phyloP scores from a whole-genome alignment of 2,113 vertebrate genomes.

The Otolemur garnettii region DNA sequence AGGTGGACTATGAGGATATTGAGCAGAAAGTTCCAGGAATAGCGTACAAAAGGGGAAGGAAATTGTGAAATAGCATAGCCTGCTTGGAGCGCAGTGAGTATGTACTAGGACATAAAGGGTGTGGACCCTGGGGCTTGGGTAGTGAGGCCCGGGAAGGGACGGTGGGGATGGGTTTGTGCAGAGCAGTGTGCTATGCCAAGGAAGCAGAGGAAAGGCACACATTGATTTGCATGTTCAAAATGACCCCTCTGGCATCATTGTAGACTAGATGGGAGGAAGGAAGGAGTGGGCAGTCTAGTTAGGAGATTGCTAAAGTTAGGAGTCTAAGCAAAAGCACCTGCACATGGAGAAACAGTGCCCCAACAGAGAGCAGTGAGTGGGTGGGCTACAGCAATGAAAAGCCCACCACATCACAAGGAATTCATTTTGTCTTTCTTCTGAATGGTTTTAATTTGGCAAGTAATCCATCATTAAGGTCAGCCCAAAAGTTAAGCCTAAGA shows the following conservation, averaged over 20 bases:
- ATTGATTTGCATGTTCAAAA: background rate
- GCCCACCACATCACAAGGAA: background rate
- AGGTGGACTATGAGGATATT: background rate
- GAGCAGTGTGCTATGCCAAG: background rate
- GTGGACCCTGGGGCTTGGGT: no score
- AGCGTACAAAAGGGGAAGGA: background rate
- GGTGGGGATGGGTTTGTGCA: background rate
- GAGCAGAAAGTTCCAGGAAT: background rate
- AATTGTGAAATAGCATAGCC: background rate
- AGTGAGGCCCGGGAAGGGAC: background rate
- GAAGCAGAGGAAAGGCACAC: background rate
- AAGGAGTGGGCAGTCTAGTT: background rate
- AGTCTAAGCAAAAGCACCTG: background rate
- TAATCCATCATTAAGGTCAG: background rate
- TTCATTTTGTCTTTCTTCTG: constrained; percentile 24
- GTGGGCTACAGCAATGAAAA: background rate
- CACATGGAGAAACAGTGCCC: background rate
- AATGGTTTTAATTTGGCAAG: constrained; percentile 39
- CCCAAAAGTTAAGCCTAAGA: background rate
- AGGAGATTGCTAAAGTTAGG: background rate
- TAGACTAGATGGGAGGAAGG: background rate
- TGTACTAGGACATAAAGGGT: background rate
- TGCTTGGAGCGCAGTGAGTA: fast-evolving
- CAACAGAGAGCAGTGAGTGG: background rate
- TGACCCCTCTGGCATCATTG: background rate